Conservation (phyloP, 1,140 invertebrate species). For the Anadara kagoshimensis region DNA sequence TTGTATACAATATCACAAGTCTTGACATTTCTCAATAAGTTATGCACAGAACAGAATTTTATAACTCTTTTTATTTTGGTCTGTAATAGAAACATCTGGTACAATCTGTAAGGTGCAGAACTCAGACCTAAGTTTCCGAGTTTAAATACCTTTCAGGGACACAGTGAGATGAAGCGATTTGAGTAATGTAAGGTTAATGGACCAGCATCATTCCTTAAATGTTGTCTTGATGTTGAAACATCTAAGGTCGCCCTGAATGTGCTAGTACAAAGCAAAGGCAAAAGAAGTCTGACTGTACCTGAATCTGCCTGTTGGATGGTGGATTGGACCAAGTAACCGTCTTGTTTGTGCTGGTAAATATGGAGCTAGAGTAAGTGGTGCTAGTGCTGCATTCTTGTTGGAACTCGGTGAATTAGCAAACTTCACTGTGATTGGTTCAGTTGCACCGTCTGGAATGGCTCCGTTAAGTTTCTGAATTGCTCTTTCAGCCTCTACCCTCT, state of each 20-base stretch:
- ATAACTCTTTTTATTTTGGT: too few relatives aligned
- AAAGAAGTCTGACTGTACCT: conserved; percentile 78
- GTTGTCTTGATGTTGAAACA: background rate
- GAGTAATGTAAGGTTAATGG: background rate
- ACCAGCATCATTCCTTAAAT: background rate
- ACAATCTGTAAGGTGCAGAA: too few relatives aligned
- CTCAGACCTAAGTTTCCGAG: too few relatives aligned
- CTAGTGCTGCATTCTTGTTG: conserved; percentile 66
- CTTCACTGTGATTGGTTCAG: conserved; percentile 98
- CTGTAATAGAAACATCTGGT: too few relatives aligned
- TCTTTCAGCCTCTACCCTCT: conserved; percentile 96
- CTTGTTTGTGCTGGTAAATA: conserved; percentile 82
- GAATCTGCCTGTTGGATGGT: conserved; percentile 91
- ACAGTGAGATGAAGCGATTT: too few relatives aligned
- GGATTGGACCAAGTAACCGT: conserved; percentile 93
- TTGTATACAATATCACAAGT: too few relatives aligned
- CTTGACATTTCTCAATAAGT: too few relatives aligned
- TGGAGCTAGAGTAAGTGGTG: conserved; percentile 78
- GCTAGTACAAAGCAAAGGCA: background rate
- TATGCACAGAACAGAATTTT: too few relatives aligned
- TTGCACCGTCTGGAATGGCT: conserved; percentile 91
- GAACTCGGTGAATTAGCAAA: conserved; percentile 91
- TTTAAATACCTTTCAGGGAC: too few relatives aligned
- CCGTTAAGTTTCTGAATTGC: conserved; percentile 99
- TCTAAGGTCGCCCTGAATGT: background rate